Conservation (phyloP, 2,888 invertebrate genomes). For the Anodontia alba region DNA sequence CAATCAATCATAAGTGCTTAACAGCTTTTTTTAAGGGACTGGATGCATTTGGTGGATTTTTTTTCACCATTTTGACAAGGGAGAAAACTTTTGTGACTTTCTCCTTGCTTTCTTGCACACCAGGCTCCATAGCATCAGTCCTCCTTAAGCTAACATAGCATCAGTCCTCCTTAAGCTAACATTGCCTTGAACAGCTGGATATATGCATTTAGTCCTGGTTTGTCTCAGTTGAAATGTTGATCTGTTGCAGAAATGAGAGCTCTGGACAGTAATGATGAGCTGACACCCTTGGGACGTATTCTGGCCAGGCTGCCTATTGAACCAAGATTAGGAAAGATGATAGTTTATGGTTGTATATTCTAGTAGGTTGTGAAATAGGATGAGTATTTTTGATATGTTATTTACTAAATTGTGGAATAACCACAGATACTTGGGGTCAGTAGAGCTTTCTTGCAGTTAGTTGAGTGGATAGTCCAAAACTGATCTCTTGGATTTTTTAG, state of each 20-base stretch:
- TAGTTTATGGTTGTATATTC: slow-evolving; percentile 96
- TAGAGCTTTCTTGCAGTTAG: neutral
- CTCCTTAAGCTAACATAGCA: no score
- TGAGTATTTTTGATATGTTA: neutral
- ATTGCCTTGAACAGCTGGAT: no score
- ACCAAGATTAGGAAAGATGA: slow-evolving; percentile 98
- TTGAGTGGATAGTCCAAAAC: neutral
- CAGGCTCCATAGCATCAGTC: no score
- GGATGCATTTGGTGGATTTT: no score
- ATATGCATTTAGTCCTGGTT: no score
- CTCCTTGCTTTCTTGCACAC: no score
- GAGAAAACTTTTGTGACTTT: no score
- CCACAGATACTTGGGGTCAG: neutral
- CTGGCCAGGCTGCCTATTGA: slow-evolving; percentile 98
- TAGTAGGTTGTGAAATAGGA: slow-evolving; percentile 83
- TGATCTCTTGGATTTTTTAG: neutral
- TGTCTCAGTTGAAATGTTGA: no score
- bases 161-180: no score
- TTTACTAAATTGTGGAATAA: neutral
- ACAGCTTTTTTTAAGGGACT: no score
- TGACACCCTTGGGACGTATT: slow-evolving; percentile 97
- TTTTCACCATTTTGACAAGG: no score
- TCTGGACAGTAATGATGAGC: slow-evolving; percentile 92
- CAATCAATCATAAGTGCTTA: no score
- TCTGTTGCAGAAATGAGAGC: slow-evolving; percentile 93